Conservation (phyloP, 2,888 invertebrate species). For the Lasioglossum figueresi region DNA sequence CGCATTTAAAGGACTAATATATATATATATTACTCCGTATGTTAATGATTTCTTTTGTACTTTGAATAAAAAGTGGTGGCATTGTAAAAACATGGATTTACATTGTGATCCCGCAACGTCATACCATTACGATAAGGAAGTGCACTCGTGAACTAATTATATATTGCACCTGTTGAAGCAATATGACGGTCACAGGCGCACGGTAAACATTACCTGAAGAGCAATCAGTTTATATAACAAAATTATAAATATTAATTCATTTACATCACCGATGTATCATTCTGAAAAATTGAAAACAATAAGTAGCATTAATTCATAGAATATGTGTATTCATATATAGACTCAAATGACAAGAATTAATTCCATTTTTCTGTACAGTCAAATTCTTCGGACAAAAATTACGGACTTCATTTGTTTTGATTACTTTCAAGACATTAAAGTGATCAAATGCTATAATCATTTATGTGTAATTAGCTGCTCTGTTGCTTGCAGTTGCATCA, state of each 20-base stretch:
- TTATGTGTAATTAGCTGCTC: not conserved
- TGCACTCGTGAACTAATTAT: not conserved
- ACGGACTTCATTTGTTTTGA: not conserved
- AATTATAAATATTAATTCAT: conserved; percentile 12
- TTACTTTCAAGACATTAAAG: not conserved
- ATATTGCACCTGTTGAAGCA: not conserved
- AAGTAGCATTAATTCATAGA: not conserved
- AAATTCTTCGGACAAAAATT: too few relatives aligned
- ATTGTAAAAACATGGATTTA: not conserved
- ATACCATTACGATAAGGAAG: not conserved
- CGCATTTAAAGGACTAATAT: too few relatives aligned
- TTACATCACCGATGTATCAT: not conserved
- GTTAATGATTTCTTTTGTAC: conserved; percentile 29
- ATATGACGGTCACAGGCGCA: not conserved
- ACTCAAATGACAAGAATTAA: not conserved
- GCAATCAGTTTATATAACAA: conserved; percentile 5
- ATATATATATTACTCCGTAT: too few relatives aligned
- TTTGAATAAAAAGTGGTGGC: conserved; percentile 39
- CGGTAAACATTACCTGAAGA: not conserved
- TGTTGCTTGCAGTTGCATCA: not conserved
- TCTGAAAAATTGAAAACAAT: not conserved
- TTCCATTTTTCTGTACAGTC: not conserved
- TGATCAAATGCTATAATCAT: not conserved
- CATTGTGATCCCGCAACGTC: not conserved
- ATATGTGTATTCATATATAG: not conserved